These are phyloP conservation scores for Baccha elongata DNA, from an alignment of 2,888 invertebrate species.

Conservation along the genomic window DNA sequence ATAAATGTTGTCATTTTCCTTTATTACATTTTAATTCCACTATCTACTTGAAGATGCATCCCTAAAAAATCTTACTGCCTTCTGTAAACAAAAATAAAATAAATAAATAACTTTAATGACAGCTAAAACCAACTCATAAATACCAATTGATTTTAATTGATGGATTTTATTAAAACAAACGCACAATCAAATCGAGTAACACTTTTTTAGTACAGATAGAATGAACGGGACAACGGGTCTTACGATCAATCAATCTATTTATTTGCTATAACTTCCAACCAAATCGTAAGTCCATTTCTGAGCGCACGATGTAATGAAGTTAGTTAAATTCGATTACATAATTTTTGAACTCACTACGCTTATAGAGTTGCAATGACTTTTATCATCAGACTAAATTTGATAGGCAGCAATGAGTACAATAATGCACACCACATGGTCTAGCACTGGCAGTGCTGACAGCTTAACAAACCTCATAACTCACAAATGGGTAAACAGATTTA, in stretches of 20 bases:
- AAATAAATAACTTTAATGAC: not conserved
- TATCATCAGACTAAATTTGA: constrained; percentile 45
- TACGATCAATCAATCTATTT: constrained; percentile 38
- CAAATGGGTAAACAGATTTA: constrained; percentile 49
- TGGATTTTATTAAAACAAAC: constrained; percentile 12
- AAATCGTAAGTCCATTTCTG: constrained; percentile 30
- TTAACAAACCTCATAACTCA: constrained; percentile 52
- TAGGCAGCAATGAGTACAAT: constrained; percentile 29
- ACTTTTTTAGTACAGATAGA: not conserved
- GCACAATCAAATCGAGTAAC: constrained; percentile 6
- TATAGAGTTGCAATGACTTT: constrained; percentile 54
- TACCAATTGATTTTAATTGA: constrained; percentile 20
- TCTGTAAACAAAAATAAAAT: too few relatives aligned
- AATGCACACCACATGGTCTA: constrained; percentile 32
- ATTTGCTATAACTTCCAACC: constrained; percentile 4
- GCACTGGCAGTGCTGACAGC: constrained; percentile 47
- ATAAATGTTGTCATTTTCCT: too few relatives aligned
- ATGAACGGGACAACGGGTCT: not conserved
- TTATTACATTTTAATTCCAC: too few relatives aligned
- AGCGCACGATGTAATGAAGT: constrained; percentile 11
- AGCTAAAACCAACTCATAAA: constrained; percentile 5
- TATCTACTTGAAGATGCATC: too few relatives aligned
- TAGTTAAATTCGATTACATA: constrained; percentile 58
- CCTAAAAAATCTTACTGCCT: too few relatives aligned
- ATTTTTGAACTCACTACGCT: constrained; percentile 48